These are phyloP conservation scores for Ammodytes marinus DNA, from an alignment of 2,113 vertebrate species.

Conservation along the genomic window DNA sequence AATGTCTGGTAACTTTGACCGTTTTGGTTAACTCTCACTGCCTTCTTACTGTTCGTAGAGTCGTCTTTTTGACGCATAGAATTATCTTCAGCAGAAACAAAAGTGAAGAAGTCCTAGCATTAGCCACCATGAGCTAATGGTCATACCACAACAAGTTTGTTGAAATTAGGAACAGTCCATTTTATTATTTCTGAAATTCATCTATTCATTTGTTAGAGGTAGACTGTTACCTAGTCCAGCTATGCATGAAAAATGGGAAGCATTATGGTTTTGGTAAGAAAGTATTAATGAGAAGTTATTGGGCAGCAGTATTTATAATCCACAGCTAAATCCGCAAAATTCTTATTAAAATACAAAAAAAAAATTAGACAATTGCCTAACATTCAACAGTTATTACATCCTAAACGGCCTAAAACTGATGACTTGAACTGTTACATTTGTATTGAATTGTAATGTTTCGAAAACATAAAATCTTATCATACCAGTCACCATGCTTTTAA, in stretches of 20 bases:
- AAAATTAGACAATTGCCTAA: background rate
- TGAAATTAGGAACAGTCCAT: background rate
- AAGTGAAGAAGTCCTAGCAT: background rate
- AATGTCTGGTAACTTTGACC: background rate
- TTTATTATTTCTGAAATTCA: background rate
- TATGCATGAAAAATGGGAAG: background rate
- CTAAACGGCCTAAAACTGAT: background rate
- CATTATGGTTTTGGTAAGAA: too few species aligned
- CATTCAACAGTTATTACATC: background rate
- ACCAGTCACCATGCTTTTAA: background rate
- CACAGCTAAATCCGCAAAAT: background rate
- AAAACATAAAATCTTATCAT: background rate
- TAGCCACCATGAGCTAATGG: background rate
- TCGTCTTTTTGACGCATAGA: too few species aligned
- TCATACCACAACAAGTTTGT: background rate
- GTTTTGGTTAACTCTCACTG: too few species aligned
- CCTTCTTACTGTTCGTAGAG: too few species aligned
- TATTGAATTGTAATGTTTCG: conserved; percentile 5
- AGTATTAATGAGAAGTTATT: background rate
- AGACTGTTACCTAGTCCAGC: background rate
- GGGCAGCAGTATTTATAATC: background rate
- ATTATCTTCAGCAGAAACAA: background rate
- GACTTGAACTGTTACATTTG: background rate
- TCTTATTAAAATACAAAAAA: too few species aligned
- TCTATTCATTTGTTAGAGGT: background rate